phyloP scores from a whole-genome alignment of 2,797 vertebrate species.

The Chaunax sp. region DNA sequence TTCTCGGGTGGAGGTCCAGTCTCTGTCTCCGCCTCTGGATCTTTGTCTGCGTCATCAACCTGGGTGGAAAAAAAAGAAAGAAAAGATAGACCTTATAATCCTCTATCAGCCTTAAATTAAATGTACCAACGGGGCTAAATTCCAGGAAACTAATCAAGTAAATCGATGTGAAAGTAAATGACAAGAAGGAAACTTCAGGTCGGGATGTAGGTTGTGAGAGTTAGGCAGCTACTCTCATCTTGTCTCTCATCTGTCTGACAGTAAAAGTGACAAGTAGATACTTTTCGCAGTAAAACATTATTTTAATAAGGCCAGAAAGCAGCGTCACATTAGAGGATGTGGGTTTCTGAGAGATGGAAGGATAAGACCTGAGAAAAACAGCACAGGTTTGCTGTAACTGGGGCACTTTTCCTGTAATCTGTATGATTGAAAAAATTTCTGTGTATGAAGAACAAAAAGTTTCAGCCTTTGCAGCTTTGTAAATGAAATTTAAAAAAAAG shows the following conservation, averaged over 20 bases:
- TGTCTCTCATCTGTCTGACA: slow-evolving; percentile 16
- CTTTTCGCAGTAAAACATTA: slow-evolving; percentile 1
- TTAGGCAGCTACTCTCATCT: neutral
- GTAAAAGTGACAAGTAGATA: neutral
- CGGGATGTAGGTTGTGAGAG: slow-evolving; percentile 25
- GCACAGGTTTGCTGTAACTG: neutral
- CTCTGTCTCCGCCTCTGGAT: slow-evolving; percentile 83
- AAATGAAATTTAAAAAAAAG: neutral
- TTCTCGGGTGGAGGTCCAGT: slow-evolving; percentile 78
- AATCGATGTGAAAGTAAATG: neutral
- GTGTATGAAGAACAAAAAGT: neutral
- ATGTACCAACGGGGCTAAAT: neutral
- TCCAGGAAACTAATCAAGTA: neutral
- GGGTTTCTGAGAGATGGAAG: slow-evolving; percentile 39
- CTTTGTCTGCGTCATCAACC: slow-evolving; percentile 86
- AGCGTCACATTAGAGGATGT: slow-evolving; percentile 56
- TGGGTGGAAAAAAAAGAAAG: slow-evolving; percentile 56
- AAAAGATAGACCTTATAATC: neutral
- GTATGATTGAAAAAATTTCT: neutral
- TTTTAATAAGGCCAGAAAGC: neutral
- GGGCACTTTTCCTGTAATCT: neutral
- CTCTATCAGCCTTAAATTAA: neutral
- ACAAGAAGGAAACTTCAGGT: neutral
- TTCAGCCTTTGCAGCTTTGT: neutral
- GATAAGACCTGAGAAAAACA: slow-evolving; percentile 47